Base-by-base conservation (phyloP, 2,888 invertebrate species). In the Lithophane socia region DNA sequence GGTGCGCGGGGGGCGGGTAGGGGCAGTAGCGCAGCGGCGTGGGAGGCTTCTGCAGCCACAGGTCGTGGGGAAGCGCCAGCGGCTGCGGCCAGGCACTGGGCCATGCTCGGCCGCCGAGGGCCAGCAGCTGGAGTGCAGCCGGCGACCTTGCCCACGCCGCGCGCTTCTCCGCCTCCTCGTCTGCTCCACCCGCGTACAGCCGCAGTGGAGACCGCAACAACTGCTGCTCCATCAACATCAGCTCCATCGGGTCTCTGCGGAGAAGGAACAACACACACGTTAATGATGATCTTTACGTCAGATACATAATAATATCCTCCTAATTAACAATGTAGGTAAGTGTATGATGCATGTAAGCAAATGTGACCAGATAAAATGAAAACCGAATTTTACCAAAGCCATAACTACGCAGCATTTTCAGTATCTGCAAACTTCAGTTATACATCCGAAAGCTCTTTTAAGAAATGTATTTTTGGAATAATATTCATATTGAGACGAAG, bases 51-150 rank as follows among this genome's bases (percentile, higher is more conserved):
- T 99, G 99, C 97, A 99, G 98, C 97, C 99, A 99, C 16, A 99
- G 98, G 92, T 99, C 99, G 82, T 99, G 99, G 88, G 99, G 98
- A 72, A 98, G 96, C 54, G 98, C 96, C 90, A 98, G 98, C 0
- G 99, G 98, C 94, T 99, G 99, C 91, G 98, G 98, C 93, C 92
- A 99, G 92, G 98, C 98, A 97, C 98, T 98, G 92, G 99, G 98
- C 87, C 99, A 99, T 91, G 98, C 98, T 85, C 98, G 97, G 18
- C 97, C 98, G 80, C 98, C 98, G 63, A 97, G 96, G 80, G 93
- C 96, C 88, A 93, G 93, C 88, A 93, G 91, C 87, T 92, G 97
- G 89, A 93, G 91, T 85, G 94, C 97, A 64, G 94, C 96, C 0
- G 97, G 95, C 5, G 97, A 97, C 64, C 96, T 85, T 90, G 97